These are phyloP conservation scores for Phytoseiulus persimilis DNA, from an alignment of 2,888 invertebrate species.

Conservation along the genomic window DNA sequence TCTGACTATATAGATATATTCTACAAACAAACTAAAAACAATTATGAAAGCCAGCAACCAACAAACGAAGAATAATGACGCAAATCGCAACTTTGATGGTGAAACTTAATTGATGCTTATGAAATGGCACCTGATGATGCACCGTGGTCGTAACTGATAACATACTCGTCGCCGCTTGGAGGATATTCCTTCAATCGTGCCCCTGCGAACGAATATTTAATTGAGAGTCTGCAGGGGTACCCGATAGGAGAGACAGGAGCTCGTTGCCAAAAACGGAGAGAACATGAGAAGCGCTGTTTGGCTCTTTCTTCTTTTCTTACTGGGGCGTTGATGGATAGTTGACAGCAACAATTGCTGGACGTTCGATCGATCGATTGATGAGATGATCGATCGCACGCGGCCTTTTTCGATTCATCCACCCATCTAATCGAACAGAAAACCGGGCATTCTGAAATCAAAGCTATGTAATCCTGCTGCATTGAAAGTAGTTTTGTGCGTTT, in stretches of 20 bases:
- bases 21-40: background rate
- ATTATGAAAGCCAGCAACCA: constrained; percentile 12
- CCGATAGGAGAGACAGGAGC: background rate
- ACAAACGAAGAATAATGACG: background rate
- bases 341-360: background rate
- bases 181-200: background rate
- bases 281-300: background rate
- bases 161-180: background rate
- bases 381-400: background rate
- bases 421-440: background rate
- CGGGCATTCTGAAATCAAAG: background rate
- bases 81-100: background rate
- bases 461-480: background rate
- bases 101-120: too few relatives aligned
- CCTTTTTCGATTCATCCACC: background rate
- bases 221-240: background rate
- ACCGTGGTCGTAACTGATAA: background rate
- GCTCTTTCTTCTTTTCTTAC: background rate
- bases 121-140: background rate
- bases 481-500: background rate
- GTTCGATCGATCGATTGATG: background rate
- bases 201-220: background rate
- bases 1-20: constrained; percentile 39
- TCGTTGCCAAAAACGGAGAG: background rate
- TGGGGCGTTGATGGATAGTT: background rate